Evolutionary conservation across 1,140 invertebrate species (phyloP), one percentile per base, ranked within the genome.

Genomic region (Penaeus indicus): DNA sequence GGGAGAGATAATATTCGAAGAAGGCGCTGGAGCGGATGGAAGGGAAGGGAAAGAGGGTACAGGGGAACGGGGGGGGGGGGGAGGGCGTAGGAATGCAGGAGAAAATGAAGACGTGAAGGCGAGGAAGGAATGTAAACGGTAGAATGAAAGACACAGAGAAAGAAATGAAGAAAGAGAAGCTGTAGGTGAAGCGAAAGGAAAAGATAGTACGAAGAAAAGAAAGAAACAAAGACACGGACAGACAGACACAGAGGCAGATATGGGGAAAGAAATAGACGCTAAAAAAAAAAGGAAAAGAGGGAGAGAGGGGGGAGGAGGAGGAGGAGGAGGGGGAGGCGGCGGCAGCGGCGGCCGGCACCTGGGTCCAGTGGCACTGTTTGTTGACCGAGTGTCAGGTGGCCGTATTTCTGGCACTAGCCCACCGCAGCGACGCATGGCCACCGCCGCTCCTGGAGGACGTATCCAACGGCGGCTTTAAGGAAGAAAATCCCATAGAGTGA

Each of bases 331-430:
- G 47, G 11, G 47, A 47, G 75, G 25, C 4, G 25, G 32, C 16
- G 19, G 7, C 16, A 7, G 19, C 75, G 21, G 78, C 11, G 47
- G 78, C 18, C 32, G 78, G 78, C 78, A 79, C 78, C 78, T 79
- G 78, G 77, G 78, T 79, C 78, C 47, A 79, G 78, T 54, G 47
- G 47, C 47, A 60, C 42, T 79, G 78, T 79, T 79, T 79, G 78
- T 79, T 79, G 78, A 79, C 78, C 16, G 21, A 79, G 47, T 79
- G 78, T 79, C 47, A 79, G 16, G 3, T 79, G 78, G 8, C 18
- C 38, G 78, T 79, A 38, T 27, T 38, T 63, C 32, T 47, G 47
- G 47, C 47, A 47, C 64, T 47, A 42, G 42, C 16, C 42, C 64
- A 60, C 60, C 62, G 32, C n/a, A 47, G 47, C 47, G 47, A 47